These are phyloP conservation scores for Potamarius usumacintae DNA, from an alignment of 2,113 vertebrate genomes.

Conservation along the genomic window DNA sequence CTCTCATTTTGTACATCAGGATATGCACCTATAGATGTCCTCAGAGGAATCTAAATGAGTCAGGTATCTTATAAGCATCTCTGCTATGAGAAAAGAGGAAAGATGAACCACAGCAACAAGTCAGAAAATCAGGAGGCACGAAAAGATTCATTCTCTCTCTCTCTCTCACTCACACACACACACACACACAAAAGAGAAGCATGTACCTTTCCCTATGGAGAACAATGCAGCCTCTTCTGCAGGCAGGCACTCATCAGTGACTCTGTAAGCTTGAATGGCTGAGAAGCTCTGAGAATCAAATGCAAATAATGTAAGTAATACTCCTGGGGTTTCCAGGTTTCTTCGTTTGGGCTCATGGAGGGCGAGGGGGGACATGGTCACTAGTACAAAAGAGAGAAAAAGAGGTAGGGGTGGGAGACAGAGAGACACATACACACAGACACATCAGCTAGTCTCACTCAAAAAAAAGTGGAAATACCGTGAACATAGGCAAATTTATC, in stretches of 20 bases:
- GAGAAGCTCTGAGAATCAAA: slow-evolving; percentile 57
- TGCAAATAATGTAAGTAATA: slow-evolving; percentile 64
- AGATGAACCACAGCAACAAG: slow-evolving; percentile 7
- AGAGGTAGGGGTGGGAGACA: not conserved
- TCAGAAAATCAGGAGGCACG: not conserved
- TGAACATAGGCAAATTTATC: not conserved
- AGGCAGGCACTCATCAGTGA: slow-evolving; percentile 49
- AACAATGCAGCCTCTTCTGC: slow-evolving; percentile 55
- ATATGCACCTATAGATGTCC: slow-evolving; percentile 45
- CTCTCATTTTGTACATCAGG: slow-evolving; percentile 9
- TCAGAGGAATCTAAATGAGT: slow-evolving; percentile 21
- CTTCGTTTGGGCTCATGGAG: slow-evolving; percentile 45
- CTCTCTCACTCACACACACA: slow-evolving; percentile 1
- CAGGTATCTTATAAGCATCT: not conserved
- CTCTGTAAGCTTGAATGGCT: slow-evolving; percentile 61
- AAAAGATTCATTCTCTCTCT: not conserved
- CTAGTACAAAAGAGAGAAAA: slow-evolving; percentile 46
- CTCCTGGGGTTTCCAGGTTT: slow-evolving; percentile 49
- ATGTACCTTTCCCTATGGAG: slow-evolving; percentile 7
- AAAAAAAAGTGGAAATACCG: not conserved
- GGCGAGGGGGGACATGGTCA: slow-evolving; percentile 23
- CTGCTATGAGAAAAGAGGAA: not conserved
- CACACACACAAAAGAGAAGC: slow-evolving; percentile 27
- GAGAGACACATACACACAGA: slow-evolving; percentile 6
- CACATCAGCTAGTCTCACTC: not conserved